Evolutionary conservation across 2,888 invertebrate genomes (phyloP).

Genomic region (Nudaria mundana): DNA sequence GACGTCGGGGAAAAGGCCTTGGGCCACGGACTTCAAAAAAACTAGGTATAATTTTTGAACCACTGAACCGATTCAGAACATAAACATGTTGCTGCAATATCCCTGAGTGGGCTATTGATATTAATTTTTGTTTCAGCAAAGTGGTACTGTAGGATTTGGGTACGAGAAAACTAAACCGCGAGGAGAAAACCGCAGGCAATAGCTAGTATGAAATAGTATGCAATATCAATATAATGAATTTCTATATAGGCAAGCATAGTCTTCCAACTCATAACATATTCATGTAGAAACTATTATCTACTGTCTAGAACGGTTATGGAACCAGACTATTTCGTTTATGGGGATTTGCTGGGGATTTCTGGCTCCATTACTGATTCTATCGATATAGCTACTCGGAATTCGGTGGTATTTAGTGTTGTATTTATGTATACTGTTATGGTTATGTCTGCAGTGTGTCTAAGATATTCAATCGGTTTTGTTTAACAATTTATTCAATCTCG

Average conservation of each 20-base stretch:
- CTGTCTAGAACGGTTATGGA: constrained; percentile 24
- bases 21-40: too few relatives aligned
- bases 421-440: constrained; percentile 27
- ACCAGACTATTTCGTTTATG: constrained; percentile 39
- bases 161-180: too few relatives aligned
- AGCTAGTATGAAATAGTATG: too few relatives aligned
- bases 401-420: constrained; percentile 22
- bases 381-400: constrained; percentile 36
- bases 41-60: too few relatives aligned
- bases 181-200: too few relatives aligned
- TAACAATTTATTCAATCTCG: background rate
- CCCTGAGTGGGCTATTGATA: too few relatives aligned
- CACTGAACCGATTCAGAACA: too few relatives aligned
- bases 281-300: constrained; percentile 34
- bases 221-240: background rate
- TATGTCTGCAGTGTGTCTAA: constrained; percentile 3
- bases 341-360: constrained; percentile 51
- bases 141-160: too few relatives aligned
- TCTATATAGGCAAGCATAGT: constrained; percentile 3
- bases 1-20: too few relatives aligned
- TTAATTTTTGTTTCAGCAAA: too few relatives aligned
- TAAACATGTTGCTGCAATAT: too few relatives aligned
- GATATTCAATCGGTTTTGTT: background rate
- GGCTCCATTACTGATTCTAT: constrained; percentile 42
- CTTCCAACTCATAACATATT: constrained; percentile 26